Evolutionary conservation across 2,888 invertebrate species (phyloP).

Genomic region (Thecocarcelia acutangulata): DNA sequence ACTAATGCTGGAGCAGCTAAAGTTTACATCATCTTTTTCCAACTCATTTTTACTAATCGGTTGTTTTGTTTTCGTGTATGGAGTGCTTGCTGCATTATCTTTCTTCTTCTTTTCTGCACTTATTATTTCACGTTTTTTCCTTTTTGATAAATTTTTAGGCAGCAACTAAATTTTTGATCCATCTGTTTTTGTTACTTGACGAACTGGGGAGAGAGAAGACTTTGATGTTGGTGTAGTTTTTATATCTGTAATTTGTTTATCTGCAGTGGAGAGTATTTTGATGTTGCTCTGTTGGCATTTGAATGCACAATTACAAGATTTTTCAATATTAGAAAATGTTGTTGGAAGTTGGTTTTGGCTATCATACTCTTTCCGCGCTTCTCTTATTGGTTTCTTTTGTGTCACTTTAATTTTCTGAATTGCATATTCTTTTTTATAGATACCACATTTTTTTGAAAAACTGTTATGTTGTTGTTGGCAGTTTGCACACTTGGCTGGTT

Average conservation of each 20-base stretch:
- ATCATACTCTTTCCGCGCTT: constrained; percentile 47
- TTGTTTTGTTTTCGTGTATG: no score
- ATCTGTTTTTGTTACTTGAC: neutral
- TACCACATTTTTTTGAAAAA: constrained; percentile 2
- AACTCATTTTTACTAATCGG: no score
- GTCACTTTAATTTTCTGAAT: constrained; percentile 31
- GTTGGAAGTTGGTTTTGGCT: constrained; percentile 30
- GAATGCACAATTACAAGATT: constrained; percentile 24
- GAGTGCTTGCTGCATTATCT: no score
- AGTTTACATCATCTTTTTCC: no score
- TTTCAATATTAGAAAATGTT: no score
- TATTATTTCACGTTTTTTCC: neutral
- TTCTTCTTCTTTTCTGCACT: no score
- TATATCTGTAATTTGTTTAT: neutral
- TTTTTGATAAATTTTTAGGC: neutral
- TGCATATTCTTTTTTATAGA: constrained; percentile 26
- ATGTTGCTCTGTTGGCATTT: constrained; percentile 26
- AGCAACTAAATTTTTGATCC: neutral
- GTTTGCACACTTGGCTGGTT: constrained; percentile 28
- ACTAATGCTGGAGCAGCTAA: no score
- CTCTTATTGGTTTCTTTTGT: constrained; percentile 25
- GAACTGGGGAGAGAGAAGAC: neutral
- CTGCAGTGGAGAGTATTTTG: neutral
- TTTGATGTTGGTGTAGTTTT: neutral
- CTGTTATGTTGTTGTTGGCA: constrained; percentile 48